A percentile compares a stretch with the other conserved stretches of the same genome.
Evolutionary conservation across 2,888 invertebrate species (phyloP).

Genomic region (Notocelia uddmanniana): DNA sequence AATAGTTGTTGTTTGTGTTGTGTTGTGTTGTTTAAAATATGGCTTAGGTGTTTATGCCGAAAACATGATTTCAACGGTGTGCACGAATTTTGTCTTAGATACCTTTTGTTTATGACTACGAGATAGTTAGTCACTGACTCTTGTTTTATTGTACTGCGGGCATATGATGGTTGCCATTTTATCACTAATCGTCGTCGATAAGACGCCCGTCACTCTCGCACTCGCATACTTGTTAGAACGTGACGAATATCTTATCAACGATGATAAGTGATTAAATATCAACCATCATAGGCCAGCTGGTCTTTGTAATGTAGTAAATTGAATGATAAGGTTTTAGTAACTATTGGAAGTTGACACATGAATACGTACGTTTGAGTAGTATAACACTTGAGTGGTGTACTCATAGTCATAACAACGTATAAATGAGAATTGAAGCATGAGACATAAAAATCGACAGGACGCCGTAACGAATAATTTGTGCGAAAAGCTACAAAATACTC

Average conservation of each 20-base stretch:
- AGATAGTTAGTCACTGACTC: not conserved
- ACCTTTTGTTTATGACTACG: not conserved
- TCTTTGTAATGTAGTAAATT: no score
- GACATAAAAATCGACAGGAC: slow-evolving; percentile 33
- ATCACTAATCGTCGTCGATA: no score
- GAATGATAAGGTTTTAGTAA: no score
- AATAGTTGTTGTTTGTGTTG: no score
- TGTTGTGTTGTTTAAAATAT: not conserved
- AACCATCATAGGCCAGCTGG: no score
- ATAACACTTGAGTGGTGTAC: not conserved
- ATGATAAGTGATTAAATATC: no score
- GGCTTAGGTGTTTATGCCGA: not conserved
- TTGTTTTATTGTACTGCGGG: not conserved
- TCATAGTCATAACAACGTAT: not conserved
- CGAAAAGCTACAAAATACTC: slow-evolving; percentile 48
- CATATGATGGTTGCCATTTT: no score
- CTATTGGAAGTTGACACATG: no score
- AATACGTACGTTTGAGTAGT: not conserved
- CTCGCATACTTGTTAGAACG: no score
- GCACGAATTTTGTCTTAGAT: no score
- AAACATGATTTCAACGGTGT: not conserved
- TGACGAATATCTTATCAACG: no score
- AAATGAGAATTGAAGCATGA: not conserved
- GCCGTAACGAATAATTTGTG: slow-evolving; percentile 36
- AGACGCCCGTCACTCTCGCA: no score